Evolutionary conservation across 2,113 vertebrate genomes (phyloP).

Genomic region (Lepisosteus oculatus): DNA sequence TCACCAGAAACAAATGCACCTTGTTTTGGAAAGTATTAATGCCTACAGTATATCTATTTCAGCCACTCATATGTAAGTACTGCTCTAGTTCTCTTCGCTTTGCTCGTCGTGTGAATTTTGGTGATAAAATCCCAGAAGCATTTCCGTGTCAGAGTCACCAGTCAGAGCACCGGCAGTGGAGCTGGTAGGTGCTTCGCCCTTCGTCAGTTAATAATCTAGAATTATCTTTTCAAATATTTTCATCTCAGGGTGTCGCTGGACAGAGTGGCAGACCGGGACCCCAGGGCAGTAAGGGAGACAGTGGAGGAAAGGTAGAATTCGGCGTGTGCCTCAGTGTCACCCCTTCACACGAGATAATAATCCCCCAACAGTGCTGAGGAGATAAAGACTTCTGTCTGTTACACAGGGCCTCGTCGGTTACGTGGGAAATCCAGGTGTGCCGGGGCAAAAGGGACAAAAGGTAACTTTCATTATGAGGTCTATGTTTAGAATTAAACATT

Average conservation of each 20-base stretch:
- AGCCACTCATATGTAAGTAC: no score
- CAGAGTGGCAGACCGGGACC: constrained; percentile 23
- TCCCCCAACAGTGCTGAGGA: background rate
- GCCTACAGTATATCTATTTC: no score
- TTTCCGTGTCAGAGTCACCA: no score
- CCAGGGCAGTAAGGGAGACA: constrained; percentile 17
- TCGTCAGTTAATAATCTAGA: no score
- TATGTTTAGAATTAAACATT: background rate
- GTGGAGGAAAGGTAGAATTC: constrained; percentile 19
- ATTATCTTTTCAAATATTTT: background rate
- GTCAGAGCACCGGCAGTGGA: no score
- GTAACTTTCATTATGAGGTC: constrained; percentile 2
- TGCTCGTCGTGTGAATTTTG: no score
- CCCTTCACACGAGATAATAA: background rate
- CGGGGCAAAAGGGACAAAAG: constrained; percentile 35
- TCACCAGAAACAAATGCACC: no score
- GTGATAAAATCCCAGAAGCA: no score
- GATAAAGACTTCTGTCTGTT: background rate
- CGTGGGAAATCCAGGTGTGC: constrained; percentile 28
- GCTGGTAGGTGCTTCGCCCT: no score
- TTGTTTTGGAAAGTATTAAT: no score
- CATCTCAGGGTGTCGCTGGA: constrained; percentile 29
- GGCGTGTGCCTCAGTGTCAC: background rate
- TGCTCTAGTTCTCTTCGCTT: no score
- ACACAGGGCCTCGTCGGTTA: constrained; percentile 32